A percentile compares a stretch with the other conserved stretches of the same genome.
Conservation (phyloP, 2,888 invertebrate species). For the Tenodera sinensis region DNA sequence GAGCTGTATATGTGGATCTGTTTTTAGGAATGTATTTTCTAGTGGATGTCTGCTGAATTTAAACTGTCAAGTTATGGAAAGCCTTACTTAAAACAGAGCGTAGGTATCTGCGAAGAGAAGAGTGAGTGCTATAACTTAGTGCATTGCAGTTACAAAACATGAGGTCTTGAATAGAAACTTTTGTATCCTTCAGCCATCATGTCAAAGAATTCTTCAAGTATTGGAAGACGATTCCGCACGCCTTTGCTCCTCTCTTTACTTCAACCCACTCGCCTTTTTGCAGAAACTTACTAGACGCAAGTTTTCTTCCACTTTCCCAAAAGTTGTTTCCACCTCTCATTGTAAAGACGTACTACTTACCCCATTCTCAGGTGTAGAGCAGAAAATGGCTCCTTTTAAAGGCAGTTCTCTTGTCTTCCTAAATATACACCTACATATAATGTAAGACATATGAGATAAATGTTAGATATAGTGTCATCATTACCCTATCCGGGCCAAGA, state of each 20-base stretch:
- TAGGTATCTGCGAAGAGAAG: not conserved
- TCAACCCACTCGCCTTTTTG: not conserved
- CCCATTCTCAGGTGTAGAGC: not conserved
- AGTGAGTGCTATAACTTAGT: not conserved
- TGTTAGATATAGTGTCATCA: no score
- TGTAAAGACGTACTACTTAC: not conserved
- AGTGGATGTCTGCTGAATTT: not conserved
- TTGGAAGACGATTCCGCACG: not conserved
- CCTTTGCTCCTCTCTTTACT: not conserved
- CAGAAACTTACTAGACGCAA: not conserved
- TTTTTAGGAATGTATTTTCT: not conserved
- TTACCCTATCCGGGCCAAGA: no score
- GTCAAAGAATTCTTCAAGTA: not conserved
- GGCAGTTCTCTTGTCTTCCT: no score
- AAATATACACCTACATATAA: no score
- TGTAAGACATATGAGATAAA: no score
- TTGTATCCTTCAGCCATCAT: not conserved
- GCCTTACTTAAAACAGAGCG: not conserved
- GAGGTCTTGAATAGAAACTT: not conserved
- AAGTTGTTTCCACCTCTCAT: not conserved
- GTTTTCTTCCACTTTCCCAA: not conserved
- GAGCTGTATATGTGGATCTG: no score
- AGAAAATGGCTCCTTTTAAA: no score
- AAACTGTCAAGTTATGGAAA: not conserved
- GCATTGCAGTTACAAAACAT: not conserved